Percentiles rank a stretch among this genome's conserved stretches.
Evolutionary conservation across 1,140 invertebrate species (phyloP).

Genomic region (Eciton burchellii): DNA sequence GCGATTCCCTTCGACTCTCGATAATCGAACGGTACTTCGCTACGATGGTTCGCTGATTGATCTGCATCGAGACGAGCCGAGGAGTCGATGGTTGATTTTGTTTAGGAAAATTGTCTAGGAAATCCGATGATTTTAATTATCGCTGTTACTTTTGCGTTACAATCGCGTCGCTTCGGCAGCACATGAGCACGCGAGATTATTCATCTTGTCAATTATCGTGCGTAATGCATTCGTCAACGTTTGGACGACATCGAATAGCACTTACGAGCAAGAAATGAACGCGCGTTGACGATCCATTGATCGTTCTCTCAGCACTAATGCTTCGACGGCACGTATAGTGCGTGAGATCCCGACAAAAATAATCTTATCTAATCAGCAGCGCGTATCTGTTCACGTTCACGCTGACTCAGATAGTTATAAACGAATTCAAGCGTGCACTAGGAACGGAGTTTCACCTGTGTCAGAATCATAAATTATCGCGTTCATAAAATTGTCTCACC

Average conservation of each 20-base stretch:
- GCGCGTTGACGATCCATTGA: neutral
- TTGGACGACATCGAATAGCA: neutral
- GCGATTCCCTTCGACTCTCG: too few species aligned
- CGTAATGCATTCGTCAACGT: neutral
- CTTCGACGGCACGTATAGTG: slow-evolving; percentile 5
- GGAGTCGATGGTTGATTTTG: neutral
- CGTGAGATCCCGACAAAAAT: slow-evolving; percentile 12
- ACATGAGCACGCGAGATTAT: neutral
- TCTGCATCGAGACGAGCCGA: neutral
- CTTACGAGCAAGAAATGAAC: neutral
- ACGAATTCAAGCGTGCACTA: slow-evolving; percentile 31
- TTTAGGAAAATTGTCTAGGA: neutral
- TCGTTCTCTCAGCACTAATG: neutral
- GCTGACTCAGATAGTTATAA: slow-evolving; percentile 4
- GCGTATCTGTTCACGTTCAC: neutral
- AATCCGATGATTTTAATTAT: neutral
- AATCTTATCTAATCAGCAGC: slow-evolving; percentile 53
- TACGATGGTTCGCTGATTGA: too few species aligned
- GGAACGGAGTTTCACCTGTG: neutral
- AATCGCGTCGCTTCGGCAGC: neutral
- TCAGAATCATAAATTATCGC: neutral
- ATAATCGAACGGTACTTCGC: too few species aligned
- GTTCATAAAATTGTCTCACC: neutral
- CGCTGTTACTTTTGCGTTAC: neutral
- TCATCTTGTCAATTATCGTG: slow-evolving; percentile 3